phyloP scores from a whole-genome alignment of 2,888 invertebrate species.

The Noctua fimbriata region DNA sequence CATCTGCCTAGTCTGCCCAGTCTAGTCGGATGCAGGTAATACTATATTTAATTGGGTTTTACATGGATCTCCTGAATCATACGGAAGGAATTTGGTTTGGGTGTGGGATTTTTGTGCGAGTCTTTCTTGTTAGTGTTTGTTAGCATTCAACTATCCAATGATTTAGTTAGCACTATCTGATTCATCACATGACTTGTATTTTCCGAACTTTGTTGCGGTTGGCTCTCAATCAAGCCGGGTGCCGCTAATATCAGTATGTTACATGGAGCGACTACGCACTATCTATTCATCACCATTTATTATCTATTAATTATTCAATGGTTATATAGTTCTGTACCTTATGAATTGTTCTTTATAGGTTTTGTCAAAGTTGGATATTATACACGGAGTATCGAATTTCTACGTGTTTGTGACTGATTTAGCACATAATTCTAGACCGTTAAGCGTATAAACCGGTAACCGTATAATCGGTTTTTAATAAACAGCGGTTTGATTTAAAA shows the following conservation, averaged over 20 bases:
- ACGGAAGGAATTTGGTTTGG: neutral
- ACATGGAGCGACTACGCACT: neutral
- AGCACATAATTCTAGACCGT: neutral
- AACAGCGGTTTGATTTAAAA: neutral
- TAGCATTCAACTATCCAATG: neutral
- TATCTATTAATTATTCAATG: no score
- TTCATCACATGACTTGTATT: neutral
- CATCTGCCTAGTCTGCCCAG: neutral
- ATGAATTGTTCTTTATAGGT: neutral
- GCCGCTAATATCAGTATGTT: neutral
- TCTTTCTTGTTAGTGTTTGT: neutral
- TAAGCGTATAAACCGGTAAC: neutral
- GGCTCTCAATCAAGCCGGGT: neutral
- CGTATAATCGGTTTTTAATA: neutral
- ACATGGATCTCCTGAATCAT: conserved; percentile 20
- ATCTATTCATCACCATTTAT: no score
- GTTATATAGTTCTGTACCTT: neutral
- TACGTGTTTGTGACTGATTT: neutral
- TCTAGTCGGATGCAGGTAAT: neutral
- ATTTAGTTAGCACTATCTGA: neutral
- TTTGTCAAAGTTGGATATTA: neutral
- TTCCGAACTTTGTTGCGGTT: no score
- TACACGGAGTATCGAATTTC: neutral
- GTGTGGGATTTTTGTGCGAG: neutral
- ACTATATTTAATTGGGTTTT: neutral